These are phyloP conservation scores for Phaenicophaeus curvirostris DNA, from an alignment of 2,797 vertebrate genomes.

Conservation along the genomic window DNA sequence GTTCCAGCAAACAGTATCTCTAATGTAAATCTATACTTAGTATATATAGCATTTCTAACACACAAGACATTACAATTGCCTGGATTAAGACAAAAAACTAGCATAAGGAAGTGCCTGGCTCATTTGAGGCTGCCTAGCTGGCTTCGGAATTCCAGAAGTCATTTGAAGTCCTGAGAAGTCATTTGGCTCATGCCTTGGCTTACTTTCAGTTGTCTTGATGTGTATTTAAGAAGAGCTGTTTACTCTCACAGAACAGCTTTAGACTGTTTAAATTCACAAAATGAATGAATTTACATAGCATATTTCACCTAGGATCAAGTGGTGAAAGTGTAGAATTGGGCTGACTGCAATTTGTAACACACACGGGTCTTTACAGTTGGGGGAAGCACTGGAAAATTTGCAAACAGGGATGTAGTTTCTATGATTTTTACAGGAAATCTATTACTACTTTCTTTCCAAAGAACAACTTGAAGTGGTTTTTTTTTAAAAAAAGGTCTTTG, in stretches of 20 bases:
- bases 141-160: not conserved
- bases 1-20: not conserved
- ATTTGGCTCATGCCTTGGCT: not conserved
- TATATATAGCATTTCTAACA: not conserved
- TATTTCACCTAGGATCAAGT: not conserved
- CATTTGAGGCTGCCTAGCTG: not conserved
- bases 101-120: not conserved
- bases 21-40: not conserved
- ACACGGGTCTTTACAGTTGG: rapidly evolving
- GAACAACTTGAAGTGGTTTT: not conserved
- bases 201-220: not conserved
- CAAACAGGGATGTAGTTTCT: not conserved
- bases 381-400: not conserved
- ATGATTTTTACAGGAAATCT: not conserved
- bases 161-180: not conserved
- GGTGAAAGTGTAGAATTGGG: not conserved
- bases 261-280: not conserved
- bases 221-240: not conserved
- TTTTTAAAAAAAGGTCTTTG: not conserved
- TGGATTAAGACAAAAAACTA: not conserved
- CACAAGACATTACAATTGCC: not conserved
- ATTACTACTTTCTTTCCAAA: not conserved
- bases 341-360: not conserved
- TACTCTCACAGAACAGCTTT: not conserved
- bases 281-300: not conserved